These are phyloP conservation scores for Coptotermes formosanus DNA, from an alignment of 1,140 invertebrate species.

Conservation along the genomic window DNA sequence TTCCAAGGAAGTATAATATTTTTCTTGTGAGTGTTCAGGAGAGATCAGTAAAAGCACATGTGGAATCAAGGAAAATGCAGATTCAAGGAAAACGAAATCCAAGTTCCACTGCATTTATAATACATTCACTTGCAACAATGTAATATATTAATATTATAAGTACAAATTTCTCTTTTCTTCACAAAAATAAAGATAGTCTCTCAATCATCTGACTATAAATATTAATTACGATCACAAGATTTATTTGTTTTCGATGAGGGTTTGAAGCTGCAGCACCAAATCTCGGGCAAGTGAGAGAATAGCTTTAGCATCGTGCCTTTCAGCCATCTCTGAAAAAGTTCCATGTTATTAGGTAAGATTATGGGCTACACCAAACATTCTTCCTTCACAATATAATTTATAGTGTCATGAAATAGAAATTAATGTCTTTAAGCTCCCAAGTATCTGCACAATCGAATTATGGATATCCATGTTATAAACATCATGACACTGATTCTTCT, in stretches of 20 bases:
- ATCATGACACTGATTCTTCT: too few relatives aligned
- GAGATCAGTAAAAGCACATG: too few relatives aligned
- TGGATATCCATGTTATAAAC: too few relatives aligned
- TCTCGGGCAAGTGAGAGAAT: constrained; percentile 80
- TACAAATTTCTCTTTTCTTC: not conserved
- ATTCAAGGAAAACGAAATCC: too few relatives aligned
- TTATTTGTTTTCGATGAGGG: constrained; percentile 86
- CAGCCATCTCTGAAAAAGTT: constrained; percentile 83
- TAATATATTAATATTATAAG: not conserved
- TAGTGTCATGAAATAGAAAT: not conserved
- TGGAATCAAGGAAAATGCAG: too few relatives aligned
- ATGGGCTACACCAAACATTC: constrained; percentile 21
- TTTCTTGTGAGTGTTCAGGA: too few relatives aligned
- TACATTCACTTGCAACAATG: constrained; percentile 17
- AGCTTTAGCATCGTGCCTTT: constrained; percentile 80
- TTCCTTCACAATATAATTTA: not conserved
- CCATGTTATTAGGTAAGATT: constrained; percentile 17
- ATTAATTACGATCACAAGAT: not conserved
- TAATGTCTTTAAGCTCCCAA: too few relatives aligned
- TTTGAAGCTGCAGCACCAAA: constrained; percentile 83
- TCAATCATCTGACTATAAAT: not conserved
- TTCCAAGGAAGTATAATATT: too few relatives aligned
- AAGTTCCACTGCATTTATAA: not conserved
- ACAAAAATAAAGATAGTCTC: constrained; percentile 1
- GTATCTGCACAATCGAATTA: too few relatives aligned